Evolutionary conservation across 2,797 vertebrate genomes (phyloP), one percentile per base, ranked within the genome.

Genomic region (Petrocephalus sullivani): DNA sequence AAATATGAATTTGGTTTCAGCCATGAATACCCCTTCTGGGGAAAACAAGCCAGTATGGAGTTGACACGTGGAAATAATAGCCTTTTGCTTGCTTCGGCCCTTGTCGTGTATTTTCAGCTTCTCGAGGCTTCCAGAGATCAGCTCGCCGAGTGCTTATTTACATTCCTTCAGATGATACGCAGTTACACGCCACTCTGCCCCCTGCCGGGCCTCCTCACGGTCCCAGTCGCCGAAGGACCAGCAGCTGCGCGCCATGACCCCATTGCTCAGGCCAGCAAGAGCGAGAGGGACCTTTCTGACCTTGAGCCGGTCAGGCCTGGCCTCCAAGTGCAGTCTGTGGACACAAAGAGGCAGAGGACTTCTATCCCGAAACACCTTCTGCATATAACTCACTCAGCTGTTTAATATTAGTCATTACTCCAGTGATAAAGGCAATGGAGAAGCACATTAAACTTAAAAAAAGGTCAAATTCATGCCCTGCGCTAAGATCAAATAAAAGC

Each of bases 121-220:
- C 75, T 81, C n/a, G 75, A 81, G 46, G 75, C 75, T 81, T 81
- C 75, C 75, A 49, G 37, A 8, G 16, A 81, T 81, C 75, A 49
- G 75, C 41, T 49, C 41, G 5, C 75, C 49, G 75, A n/a, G 75
- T 81, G 75, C 75, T 81, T 81, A 81, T 81, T 81, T 81, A 81
- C 41, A 81, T 81, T 81, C 75, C 75, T 81, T 81, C 75, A 49
- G 37, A 49, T 49, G 75, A 81, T 49, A 49, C 75, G 2, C 75
- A 81, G 75, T 49, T 81, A 49, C 46, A 41, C 41, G 37, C 41
- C 16, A 10, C 19, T 49, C 75, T 21, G 41, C 71, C 33, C 71
- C 37, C 41, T 1, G 71, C 33, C 71, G 0, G 71, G 71, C 37
- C 64, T 37, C 64, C 5, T 37, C 28, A 12, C 14, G 64, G 64